Percentiles rank a stretch among this genome's conserved stretches.
These are phyloP conservation scores for Cuniculus paca DNA, from an alignment of 2,797 vertebrate species.

Conservation along the genomic window DNA sequence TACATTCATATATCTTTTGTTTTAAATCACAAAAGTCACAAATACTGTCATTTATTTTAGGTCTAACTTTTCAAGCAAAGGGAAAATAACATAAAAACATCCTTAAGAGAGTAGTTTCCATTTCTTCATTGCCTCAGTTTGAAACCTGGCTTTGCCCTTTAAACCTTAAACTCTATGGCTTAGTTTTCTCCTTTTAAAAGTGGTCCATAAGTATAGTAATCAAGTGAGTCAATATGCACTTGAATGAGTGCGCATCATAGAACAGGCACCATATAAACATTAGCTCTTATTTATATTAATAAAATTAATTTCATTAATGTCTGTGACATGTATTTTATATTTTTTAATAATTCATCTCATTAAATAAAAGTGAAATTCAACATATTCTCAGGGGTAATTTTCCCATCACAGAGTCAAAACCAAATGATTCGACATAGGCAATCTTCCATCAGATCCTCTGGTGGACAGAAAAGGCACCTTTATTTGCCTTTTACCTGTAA, in stretches of 20 bases:
- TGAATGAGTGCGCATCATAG: neutral
- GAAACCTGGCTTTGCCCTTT: neutral
- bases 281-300: constrained; percentile 30
- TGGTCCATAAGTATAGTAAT: neutral
- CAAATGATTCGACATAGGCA: neutral
- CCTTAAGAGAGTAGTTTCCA: neutral
- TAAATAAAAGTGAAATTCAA: constrained; percentile 33
- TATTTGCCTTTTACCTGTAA: constrained; percentile 20
- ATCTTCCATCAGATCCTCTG: neutral
- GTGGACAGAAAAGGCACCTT: neutral
- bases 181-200: constrained; percentile 33
- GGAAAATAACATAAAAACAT: neutral
- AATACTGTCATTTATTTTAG: neutral
- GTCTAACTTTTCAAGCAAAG: neutral
- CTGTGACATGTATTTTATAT: neutral
- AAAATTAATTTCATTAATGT: constrained; percentile 49
- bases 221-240: neutral
- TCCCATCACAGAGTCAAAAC: neutral
- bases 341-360: constrained; percentile 40
- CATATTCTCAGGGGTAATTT: neutral
- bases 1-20: neutral
- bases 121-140: neutral
- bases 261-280: neutral
- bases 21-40: neutral
- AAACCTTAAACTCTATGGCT: constrained; percentile 19